These are phyloP conservation scores for Decapterus maruadsi DNA, from an alignment of 2,797 vertebrate genomes.

Conservation along the genomic window DNA sequence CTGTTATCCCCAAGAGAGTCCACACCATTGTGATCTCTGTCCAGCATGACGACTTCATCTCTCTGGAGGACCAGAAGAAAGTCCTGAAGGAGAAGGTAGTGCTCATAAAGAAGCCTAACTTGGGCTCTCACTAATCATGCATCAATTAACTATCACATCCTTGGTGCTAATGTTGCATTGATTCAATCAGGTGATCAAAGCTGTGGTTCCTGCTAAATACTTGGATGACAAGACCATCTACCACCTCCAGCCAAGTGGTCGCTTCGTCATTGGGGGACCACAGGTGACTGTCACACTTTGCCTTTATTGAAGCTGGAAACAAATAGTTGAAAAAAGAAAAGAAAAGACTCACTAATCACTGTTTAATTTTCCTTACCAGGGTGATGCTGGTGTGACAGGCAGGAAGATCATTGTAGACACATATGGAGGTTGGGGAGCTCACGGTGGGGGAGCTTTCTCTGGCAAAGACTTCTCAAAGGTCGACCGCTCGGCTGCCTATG, in stretches of 20 bases:
- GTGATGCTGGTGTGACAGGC: slow-evolving; percentile 96
- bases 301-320: neutral
- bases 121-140: neutral
- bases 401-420: slow-evolving; percentile 99
- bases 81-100: slow-evolving; percentile 90
- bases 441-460: slow-evolving; percentile 97
- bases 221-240: slow-evolving; percentile 94
- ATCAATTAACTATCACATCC: neutral
- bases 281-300: slow-evolving; percentile 85
- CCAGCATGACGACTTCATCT: slow-evolving; percentile 91
- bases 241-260: slow-evolving; percentile 97
- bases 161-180: slow-evolving; percentile 7
- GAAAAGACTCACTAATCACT: too few relatives aligned
- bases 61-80: slow-evolving; percentile 90
- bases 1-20: slow-evolving; percentile 92
- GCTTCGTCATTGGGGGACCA: slow-evolving; percentile 98
- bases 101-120: neutral
- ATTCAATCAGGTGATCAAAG: slow-evolving; percentile 85
- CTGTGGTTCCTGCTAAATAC: slow-evolving; percentile 94
- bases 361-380: slow-evolving; percentile 78
- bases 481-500: slow-evolving; percentile 96
- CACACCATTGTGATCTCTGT: slow-evolving; percentile 98
- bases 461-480: slow-evolving; percentile 99
- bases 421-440: slow-evolving; percentile 97
- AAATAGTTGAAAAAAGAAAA: neutral